phyloP scores from a whole-genome alignment of 2,888 invertebrate species.

The Dastarcus helophoroides region DNA sequence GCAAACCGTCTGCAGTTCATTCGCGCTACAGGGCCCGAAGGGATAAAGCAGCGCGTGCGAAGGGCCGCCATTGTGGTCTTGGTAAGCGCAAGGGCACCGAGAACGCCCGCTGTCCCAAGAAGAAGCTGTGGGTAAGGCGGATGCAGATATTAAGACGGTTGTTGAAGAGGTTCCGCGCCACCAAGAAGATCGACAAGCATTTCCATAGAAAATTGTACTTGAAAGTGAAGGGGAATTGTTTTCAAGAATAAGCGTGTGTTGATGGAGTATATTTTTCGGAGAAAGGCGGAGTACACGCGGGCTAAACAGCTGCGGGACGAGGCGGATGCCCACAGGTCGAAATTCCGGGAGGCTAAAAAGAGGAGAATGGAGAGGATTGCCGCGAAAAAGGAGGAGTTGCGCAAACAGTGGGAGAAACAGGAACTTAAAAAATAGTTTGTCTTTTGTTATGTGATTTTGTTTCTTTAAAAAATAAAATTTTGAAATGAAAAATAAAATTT shows the following conservation, averaged over 20 bases:
- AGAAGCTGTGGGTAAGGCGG: slow-evolving; percentile 76
- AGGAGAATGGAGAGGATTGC: slow-evolving; percentile 87
- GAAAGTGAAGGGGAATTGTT: slow-evolving; percentile 91
- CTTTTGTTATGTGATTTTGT: no score
- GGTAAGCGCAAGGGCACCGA: slow-evolving; percentile 98
- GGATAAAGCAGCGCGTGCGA: slow-evolving; percentile 86
- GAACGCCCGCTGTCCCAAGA: slow-evolving; percentile 66
- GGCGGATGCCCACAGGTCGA: slow-evolving; percentile 90
- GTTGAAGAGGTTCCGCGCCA: slow-evolving; percentile 85
- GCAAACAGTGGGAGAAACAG: neutral
- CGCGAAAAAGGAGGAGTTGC: slow-evolving; percentile 57
- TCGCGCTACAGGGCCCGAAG: slow-evolving; percentile 90
- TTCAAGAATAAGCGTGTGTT: slow-evolving; percentile 95
- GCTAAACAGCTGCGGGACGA: slow-evolving; percentile 89
- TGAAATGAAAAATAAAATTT: no score
- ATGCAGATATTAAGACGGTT: slow-evolving; percentile 89
- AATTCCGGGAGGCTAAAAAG: slow-evolving; percentile 87
- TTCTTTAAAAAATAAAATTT: no score
- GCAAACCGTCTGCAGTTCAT: slow-evolving; percentile 94
- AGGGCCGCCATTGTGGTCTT: slow-evolving; percentile 93
- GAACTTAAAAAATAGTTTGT: no score
- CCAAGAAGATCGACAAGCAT: slow-evolving; percentile 95
- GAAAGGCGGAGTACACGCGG: slow-evolving; percentile 95
- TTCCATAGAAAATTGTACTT: slow-evolving; percentile 73
- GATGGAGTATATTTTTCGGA: slow-evolving; percentile 99